These are phyloP conservation scores for Venustoraphidia nigricollis DNA, from an alignment of 2,888 invertebrate genomes.

Conservation along the genomic window DNA sequence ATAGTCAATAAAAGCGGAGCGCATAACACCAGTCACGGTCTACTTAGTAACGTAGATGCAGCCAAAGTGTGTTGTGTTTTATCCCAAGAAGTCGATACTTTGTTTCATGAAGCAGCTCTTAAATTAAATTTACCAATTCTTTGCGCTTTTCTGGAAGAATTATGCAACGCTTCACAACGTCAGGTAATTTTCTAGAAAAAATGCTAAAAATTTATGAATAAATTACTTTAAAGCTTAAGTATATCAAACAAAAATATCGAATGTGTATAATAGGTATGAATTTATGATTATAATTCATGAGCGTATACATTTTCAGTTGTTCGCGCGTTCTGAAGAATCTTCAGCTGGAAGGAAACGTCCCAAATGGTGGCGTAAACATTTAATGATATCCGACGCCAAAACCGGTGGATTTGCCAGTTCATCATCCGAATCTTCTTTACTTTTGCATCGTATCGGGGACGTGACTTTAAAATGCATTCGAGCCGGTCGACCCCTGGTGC, in stretches of 20 bases:
- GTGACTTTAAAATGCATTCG: conserved; percentile 75
- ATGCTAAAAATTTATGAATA: neutral
- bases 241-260: neutral
- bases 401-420: neutral
- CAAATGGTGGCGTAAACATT: conserved; percentile 23
- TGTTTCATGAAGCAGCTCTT: conserved; percentile 80
- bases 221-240: neutral
- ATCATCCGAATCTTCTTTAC: conserved; percentile 22
- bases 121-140: conserved; percentile 75
- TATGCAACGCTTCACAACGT: conserved; percentile 74
- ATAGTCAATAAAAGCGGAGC: conserved; percentile 44
- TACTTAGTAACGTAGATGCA: conserved; percentile 62
- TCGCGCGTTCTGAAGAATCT: conserved; percentile 26
- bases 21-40: conserved; percentile 29
- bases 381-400: neutral
- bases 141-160: conserved; percentile 62
- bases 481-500: conserved; percentile 75
- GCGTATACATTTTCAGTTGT: conserved; percentile 18
- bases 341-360: conserved; percentile 26
- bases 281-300: neutral
- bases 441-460: conserved; percentile 74
- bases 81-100: conserved; percentile 76
- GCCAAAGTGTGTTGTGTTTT: conserved; percentile 81
- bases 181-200: conserved; percentile 33
- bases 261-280: neutral